Percentiles rank a stretch among this genome's conserved stretches.
Conservation (phyloP, 2,888 invertebrate species). For the Lasioglossum morio region DNA sequence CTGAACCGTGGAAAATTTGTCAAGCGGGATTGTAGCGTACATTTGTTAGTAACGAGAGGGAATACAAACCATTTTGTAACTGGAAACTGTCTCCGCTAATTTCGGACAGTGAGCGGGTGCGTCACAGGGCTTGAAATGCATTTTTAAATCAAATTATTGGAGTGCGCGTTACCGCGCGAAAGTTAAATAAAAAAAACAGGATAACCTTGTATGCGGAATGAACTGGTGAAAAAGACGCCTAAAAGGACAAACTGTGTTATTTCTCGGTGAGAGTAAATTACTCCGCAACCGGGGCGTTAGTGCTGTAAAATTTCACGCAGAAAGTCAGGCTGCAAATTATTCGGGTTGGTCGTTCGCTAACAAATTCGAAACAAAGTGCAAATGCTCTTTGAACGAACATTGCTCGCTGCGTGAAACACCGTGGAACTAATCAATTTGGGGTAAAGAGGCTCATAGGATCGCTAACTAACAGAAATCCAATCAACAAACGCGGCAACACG, state of each 20-base stretch:
- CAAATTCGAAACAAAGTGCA: neutral
- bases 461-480: neutral
- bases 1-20: neutral
- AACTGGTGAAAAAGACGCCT: neutral
- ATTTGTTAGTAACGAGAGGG: neutral
- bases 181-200: neutral
- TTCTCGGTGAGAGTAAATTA: neutral
- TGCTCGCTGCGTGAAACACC: neutral
- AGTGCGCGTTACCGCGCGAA: neutral
- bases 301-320: neutral
- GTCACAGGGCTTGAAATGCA: neutral
- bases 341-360: neutral
- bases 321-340: neutral
- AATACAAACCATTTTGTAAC: neutral
- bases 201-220: neutral
- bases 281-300: neutral
- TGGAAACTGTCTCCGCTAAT: conserved; percentile 6
- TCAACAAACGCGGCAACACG: neutral
- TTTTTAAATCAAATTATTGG: conserved; percentile 10
- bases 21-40: conserved; percentile 7
- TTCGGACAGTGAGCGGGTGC: neutral
- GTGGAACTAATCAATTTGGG: neutral
- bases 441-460: neutral
- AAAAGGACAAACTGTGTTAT: neutral
- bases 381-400: neutral